Conservation (phyloP, 2,888 invertebrate genomes). For the Neoitamus cyanurus region DNA sequence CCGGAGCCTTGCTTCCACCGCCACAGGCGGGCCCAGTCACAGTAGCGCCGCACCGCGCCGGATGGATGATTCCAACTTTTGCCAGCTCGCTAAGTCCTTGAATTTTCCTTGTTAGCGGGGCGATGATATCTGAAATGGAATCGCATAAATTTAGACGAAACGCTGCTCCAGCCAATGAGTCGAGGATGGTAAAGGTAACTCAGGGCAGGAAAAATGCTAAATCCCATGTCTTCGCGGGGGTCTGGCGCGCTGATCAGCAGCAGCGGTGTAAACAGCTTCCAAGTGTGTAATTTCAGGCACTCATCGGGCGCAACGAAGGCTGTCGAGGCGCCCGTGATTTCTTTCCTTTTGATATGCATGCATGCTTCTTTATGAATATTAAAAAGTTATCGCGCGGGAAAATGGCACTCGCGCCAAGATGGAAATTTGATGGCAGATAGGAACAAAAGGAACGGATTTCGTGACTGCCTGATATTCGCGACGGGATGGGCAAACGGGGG, state of each 20-base stretch:
- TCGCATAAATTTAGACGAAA: slow-evolving; percentile 43
- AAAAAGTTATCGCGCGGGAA: slow-evolving; percentile 31
- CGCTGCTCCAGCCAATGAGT: slow-evolving; percentile 43
- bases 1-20: not conserved
- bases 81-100: not conserved
- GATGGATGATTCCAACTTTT: slow-evolving; percentile 33
- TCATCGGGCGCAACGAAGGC: slow-evolving; percentile 4
- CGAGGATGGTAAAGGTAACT: slow-evolving; percentile 34
- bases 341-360: slow-evolving; percentile 39
- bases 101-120: slow-evolving; percentile 37
- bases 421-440: slow-evolving; percentile 31
- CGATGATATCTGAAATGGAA: slow-evolving; percentile 45
- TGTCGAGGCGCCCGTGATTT: slow-evolving; percentile 34
- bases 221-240: slow-evolving; percentile 6
- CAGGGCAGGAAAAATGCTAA: slow-evolving; percentile 20
- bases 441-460: slow-evolving; percentile 20
- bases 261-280: slow-evolving; percentile 44
- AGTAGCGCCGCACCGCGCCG: not conserved
- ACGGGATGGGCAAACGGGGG: not conserved
- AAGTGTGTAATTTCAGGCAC: slow-evolving; percentile 36
- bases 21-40: not conserved
- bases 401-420: slow-evolving; percentile 21
- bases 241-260: slow-evolving; percentile 30
- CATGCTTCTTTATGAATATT: slow-evolving; percentile 45
- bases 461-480: not conserved